phyloP scores from a whole-genome alignment of 2,113 vertebrate genomes.

The Scomber scombrus region DNA sequence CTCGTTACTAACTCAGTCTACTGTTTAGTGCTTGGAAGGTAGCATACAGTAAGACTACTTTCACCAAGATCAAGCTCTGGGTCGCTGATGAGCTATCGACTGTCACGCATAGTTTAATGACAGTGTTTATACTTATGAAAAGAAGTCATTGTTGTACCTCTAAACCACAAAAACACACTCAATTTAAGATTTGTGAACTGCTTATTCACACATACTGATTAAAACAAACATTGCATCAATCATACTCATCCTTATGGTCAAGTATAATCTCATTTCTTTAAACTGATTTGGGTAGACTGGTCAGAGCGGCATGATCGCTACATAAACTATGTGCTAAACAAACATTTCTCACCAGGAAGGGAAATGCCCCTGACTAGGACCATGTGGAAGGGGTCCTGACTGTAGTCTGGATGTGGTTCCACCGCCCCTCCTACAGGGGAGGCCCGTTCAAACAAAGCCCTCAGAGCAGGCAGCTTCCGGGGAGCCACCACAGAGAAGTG shows the following conservation, averaged over 20 bases:
- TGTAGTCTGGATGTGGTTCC: constrained; percentile 89
- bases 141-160: no score
- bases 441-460: constrained; percentile 89
- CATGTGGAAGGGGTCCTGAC: constrained; percentile 94
- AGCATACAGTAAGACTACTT: no score
- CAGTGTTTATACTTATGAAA: no score
- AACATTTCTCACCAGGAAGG: constrained; percentile 86
- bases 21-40: no score
- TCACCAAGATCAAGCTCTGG: no score
- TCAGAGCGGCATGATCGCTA: no score
- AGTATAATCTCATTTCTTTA: background rate
- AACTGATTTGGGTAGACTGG: background rate
- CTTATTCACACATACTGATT: background rate
- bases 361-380: constrained; percentile 91
- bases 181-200: no score
- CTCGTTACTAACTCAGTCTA: no score
- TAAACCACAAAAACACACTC: no score
- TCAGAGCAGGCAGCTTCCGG: constrained; percentile 90
- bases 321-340: background rate
- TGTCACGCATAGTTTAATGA: no score
- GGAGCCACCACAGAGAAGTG: constrained; percentile 94
- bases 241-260: background rate
- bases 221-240: background rate
- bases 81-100: no score
- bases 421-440: constrained; percentile 83